Percentiles rank a stretch among this genome's conserved stretches.
Conservation (phyloP, 2,888 invertebrate species). For the Fragum fragum region DNA sequence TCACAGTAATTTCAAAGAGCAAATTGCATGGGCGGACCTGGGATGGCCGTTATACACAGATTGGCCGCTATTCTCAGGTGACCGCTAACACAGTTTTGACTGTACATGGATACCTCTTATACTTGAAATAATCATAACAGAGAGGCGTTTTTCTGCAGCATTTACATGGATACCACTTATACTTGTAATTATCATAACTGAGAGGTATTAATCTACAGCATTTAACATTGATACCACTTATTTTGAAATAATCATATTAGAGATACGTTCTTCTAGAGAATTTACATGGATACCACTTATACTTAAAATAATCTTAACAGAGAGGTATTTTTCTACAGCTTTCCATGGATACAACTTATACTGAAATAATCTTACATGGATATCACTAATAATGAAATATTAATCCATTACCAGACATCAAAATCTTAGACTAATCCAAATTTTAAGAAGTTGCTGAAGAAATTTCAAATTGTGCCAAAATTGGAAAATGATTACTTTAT, state of each 20-base stretch:
- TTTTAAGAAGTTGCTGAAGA: too few relatives aligned
- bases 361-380: neutral
- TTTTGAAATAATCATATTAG: neutral
- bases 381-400: too few relatives aligned
- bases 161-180: constrained; percentile 17
- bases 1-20: too few relatives aligned
- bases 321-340: too few relatives aligned
- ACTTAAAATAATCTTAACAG: neutral
- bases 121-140: neutral
- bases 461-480: too few relatives aligned
- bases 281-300: constrained; percentile 17
- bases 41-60: too few relatives aligned
- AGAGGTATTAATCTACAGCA: constrained; percentile 89
- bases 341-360: neutral
- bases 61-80: too few relatives aligned
- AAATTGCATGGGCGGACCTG: too few relatives aligned
- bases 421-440: too few relatives aligned
- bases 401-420: too few relatives aligned
- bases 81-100: too few relatives aligned
- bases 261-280: neutral
- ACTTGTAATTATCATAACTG: constrained; percentile 88
- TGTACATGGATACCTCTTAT: constrained; percentile 22
- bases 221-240: constrained; percentile 68
- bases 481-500: too few relatives aligned
- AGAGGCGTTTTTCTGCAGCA: neutral